phyloP scores from a whole-genome alignment of 2,113 vertebrate genomes.

The Muscicapa adusta region DNA sequence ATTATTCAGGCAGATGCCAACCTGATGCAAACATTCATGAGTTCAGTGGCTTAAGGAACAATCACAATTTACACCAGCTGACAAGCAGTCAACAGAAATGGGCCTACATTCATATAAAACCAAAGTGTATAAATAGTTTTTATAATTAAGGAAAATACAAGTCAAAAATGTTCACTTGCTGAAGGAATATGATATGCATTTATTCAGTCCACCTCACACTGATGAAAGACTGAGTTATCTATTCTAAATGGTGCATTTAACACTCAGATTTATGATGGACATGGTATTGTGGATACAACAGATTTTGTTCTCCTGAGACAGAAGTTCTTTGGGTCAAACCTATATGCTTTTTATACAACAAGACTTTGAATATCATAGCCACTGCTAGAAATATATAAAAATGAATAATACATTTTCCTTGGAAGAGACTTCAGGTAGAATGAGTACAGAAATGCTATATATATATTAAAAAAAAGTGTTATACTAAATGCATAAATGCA shows the following conservation, averaged over 20 bases:
- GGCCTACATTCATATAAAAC: background rate
- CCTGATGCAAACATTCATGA: background rate
- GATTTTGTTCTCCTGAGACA: background rate
- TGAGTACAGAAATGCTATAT: background rate
- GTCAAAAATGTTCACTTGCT: background rate
- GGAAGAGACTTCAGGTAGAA: background rate
- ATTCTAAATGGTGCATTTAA: background rate
- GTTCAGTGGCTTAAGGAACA: background rate
- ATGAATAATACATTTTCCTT: background rate
- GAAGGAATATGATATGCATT: background rate
- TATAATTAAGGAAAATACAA: background rate
- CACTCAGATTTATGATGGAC: background rate
- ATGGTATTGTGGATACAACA: background rate
- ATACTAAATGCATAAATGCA: background rate
- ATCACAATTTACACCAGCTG: background rate
- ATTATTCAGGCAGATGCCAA: background rate
- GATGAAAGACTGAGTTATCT: background rate
- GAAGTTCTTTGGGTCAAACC: background rate
- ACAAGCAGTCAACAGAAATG: background rate
- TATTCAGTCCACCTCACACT: background rate
- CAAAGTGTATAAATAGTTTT: background rate
- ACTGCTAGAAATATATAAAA: background rate
- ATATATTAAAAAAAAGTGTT: background rate
- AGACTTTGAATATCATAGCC: background rate
- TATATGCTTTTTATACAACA: background rate